phyloP scores from a whole-genome alignment of 1,140 invertebrate genomes.

The Dendrolimus punctatus region DNA sequence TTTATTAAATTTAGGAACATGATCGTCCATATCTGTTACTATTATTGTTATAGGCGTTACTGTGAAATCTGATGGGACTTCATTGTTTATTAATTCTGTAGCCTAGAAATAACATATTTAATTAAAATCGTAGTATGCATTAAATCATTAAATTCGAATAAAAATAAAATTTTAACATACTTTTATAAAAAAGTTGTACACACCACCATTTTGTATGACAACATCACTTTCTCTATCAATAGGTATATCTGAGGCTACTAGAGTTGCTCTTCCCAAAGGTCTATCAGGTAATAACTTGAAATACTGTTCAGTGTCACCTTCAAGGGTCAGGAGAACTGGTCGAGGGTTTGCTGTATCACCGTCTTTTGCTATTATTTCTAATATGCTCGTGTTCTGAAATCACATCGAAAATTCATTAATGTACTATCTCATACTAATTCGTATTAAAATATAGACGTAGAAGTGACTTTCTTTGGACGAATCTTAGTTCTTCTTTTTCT shows the following conservation, averaged over 20 bases:
- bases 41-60: slow-evolving; percentile 83
- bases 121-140: slow-evolving; percentile 6
- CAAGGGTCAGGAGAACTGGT: slow-evolving; percentile 76
- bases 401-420: not conserved
- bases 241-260: slow-evolving; percentile 77
- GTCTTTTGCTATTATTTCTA: slow-evolving; percentile 81
- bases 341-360: slow-evolving; percentile 83
- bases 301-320: slow-evolving; percentile 79
- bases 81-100: slow-evolving; percentile 82
- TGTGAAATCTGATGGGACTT: slow-evolving; percentile 78
- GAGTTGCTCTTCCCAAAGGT: slow-evolving; percentile 64
- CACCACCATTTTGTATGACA: slow-evolving; percentile 83
- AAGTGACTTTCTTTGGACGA: too few species aligned
- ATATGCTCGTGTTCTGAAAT: slow-evolving; percentile 66
- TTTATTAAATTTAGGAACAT: slow-evolving; percentile 83
- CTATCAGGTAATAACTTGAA: slow-evolving; percentile 75
- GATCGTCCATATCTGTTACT: slow-evolving; percentile 88
- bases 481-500: too few species aligned
- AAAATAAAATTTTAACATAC: slow-evolving; percentile 35
- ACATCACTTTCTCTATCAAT: slow-evolving; percentile 82
- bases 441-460: too few species aligned
- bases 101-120: slow-evolving; percentile 61
- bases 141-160: slow-evolving; percentile 5
- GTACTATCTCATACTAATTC: too few species aligned
- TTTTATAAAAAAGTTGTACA: slow-evolving; percentile 82